Conservation (phyloP, 2,888 invertebrate genomes). For the Muscina levida region DNA sequence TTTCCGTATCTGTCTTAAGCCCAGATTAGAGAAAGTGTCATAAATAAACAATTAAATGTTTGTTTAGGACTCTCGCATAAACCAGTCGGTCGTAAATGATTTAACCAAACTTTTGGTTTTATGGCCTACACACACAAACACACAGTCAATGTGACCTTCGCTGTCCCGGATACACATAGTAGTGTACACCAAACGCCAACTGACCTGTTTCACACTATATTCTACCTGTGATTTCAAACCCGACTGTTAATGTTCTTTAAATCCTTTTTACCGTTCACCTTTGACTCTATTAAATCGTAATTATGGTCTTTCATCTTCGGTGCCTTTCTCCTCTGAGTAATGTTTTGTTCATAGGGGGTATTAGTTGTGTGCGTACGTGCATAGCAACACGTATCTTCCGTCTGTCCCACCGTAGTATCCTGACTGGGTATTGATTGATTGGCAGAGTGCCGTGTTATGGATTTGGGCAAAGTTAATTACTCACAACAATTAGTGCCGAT, state of each 20-base stretch:
- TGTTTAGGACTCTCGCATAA: constrained; percentile 11
- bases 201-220: constrained; percentile 6
- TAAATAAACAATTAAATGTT: constrained; percentile 37
- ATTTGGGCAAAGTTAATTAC: constrained; percentile 36
- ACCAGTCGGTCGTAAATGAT: constrained; percentile 11
- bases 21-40: constrained; percentile 25
- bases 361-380: neutral
- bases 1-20: constrained; percentile 1
- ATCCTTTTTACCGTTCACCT: constrained; percentile 18
- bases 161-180: too few species aligned
- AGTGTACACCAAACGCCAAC: constrained; percentile 1
- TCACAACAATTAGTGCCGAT: neutral
- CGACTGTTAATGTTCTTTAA: constrained; percentile 20
- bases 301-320: too few species aligned
- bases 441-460: neutral
- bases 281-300: constrained; percentile 24
- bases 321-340: neutral
- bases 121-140: too few species aligned
- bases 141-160: neutral
- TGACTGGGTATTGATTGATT: neutral
- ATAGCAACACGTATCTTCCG: neutral
- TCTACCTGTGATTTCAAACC: constrained; percentile 17
- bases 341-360: neutral
- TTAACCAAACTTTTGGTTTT: neutral
- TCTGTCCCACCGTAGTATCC: neutral